Evolutionary conservation across 2,113 vertebrate genomes (phyloP).

Genomic region (Forbesichthys agassizii): DNA sequence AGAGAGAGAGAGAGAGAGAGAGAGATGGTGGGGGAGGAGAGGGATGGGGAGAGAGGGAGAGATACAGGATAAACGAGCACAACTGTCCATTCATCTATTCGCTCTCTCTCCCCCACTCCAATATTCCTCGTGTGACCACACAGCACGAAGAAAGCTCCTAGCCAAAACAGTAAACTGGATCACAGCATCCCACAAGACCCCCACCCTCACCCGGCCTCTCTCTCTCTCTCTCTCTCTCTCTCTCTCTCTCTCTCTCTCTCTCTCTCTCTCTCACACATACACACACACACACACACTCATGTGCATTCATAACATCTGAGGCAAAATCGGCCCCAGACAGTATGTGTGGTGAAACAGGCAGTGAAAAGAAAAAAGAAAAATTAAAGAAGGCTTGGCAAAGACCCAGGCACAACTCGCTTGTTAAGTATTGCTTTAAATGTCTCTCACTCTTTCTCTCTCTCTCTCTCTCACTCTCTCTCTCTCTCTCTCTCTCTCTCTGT

Average conservation of each 20-base stretch:
- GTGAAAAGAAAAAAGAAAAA: slow-evolving; percentile 32
- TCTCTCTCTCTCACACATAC: not conserved
- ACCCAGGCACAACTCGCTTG: slow-evolving; percentile 57
- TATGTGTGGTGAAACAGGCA: slow-evolving; percentile 58
- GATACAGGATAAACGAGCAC: not conserved
- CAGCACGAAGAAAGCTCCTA: slow-evolving; percentile 71
- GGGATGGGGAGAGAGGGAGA: slow-evolving; percentile 2
- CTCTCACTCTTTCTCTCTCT: slow-evolving; percentile 20
- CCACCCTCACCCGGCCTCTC: slow-evolving; percentile 16
- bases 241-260: too few relatives aligned
- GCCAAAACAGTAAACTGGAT: slow-evolving; percentile 71
- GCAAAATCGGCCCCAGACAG: slow-evolving; percentile 48
- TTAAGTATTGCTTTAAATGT: slow-evolving; percentile 54
- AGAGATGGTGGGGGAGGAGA: not conserved
- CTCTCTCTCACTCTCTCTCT: slow-evolving; percentile 17
- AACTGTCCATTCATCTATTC: not conserved
- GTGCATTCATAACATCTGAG: slow-evolving; percentile 56
- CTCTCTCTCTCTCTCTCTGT: not conserved
- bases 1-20: slow-evolving; percentile 5
- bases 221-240: not conserved
- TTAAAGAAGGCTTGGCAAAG: slow-evolving; percentile 48
- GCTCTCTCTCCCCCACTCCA: slow-evolving; percentile 5
- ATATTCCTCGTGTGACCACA: slow-evolving; percentile 69
- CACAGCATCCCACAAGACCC: slow-evolving; percentile 47
- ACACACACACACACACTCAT: slow-evolving; percentile 25